Percentiles rank a stretch among this genome's conserved stretches.
These are phyloP conservation scores for Agonopterix arenella DNA, from an alignment of 2,888 invertebrate genomes.

Conservation along the genomic window DNA sequence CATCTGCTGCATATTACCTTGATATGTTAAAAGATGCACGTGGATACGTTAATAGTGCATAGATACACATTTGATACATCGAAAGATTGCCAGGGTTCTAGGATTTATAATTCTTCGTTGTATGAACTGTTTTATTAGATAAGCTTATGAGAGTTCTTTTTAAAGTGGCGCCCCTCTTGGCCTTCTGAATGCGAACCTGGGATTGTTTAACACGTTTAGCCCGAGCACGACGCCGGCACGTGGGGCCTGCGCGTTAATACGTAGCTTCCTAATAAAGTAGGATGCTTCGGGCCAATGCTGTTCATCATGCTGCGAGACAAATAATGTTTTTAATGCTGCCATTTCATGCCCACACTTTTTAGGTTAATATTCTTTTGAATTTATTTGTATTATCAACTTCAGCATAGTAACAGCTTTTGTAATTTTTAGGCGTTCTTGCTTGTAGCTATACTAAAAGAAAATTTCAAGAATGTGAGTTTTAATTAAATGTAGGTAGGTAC, in stretches of 20 bases:
- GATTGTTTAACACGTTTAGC: conserved; percentile 24
- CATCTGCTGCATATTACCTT: conserved; percentile 12
- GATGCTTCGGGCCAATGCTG: conserved; percentile 12
- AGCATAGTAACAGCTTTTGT: no score
- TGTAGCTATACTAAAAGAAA: no score
- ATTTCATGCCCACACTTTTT: not conserved
- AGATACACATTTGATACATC: not conserved
- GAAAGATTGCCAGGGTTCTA: no score
- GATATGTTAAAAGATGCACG: not conserved
- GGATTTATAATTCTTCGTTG: no score
- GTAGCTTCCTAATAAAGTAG: conserved; percentile 68
- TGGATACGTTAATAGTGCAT: not conserved
- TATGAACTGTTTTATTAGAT: no score
- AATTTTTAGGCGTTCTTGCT: no score
- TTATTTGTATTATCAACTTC: no score
- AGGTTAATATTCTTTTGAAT: not conserved
- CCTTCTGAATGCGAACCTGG: no score
- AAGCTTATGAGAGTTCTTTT: no score
- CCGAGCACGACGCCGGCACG: conserved; percentile 40
- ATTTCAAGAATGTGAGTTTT: no score
- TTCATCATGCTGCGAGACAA: not conserved
- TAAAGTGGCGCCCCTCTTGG: no score
- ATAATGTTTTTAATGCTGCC: not conserved
- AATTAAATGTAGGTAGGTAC: no score
- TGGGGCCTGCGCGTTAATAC: conserved; percentile 49